Evolutionary conservation across 2,797 vertebrate species (phyloP), one percentile per base, ranked within the genome.

Genomic region (Gobio occitaniae): DNA sequence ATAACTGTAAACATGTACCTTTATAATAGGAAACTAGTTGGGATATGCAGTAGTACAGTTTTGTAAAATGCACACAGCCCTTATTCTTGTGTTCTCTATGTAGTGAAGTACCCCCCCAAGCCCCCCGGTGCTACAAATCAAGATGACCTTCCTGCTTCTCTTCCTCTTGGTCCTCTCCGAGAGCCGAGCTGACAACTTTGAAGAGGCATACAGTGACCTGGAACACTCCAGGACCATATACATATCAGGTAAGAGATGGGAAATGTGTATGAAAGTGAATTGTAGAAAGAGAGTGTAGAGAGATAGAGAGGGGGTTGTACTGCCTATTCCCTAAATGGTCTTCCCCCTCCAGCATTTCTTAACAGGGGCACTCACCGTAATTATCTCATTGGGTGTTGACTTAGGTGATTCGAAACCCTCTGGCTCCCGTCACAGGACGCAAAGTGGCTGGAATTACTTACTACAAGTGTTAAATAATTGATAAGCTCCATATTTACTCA

Each of bases 201-300:
- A 96, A 87, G 82, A 89, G 19, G 95, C 95, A 83, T 95, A 95
- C 84, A 95, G 95, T 44, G 91, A 95, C 6, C 91, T 96, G 92
- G 95, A 96, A 82, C 92, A 93, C 88, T 96, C 96, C 84, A 95
- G 95, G 91, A 97, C 97, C 91, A 95, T 98, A 93, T 97, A 98
- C 79, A 94, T 98, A 88, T 94, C 95, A 94, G 98, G 98, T 99
- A 96, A 93, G 95, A 74, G 15, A 71, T 3, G 29, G 25, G 9
- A 47, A 72, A 38, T 9, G 82, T 85, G 66, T 70, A 63, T 76
- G 63, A 74, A 32, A 78, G 41, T 25, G 47, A 47, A 78, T 25
- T 59, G 32, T 11, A 54, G 44, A 78, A 44, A 36, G n/a, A 65
- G 25, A 66, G 69, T 47, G 21, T 17, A 36, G 47, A 84, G 48